Base-by-base conservation (phyloP, 2,797 vertebrate species). In the Xiphorhynchus erythropygius region DNA sequence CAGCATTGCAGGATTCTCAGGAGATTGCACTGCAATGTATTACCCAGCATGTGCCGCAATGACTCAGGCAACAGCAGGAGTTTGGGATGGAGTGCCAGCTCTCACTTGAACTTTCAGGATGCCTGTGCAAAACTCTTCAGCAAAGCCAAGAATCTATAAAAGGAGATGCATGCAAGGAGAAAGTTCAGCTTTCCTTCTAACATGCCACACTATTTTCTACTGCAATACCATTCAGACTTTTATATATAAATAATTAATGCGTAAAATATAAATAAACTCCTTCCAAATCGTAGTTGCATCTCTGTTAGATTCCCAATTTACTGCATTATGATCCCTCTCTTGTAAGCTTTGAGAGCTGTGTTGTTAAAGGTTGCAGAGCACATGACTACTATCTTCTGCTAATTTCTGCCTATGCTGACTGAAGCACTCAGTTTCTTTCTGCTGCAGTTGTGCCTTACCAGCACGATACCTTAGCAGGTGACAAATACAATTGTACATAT, bases 51-150 rank as follows among this genome's bases (percentile, higher is more conserved):
- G 91, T 91, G 85, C 92, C 10, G 63, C 95, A 95, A 10, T 96
- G 94, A 96, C 89, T 96, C 94, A 93, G 92, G 49, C 91, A 92
- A 1, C 92, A 94, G 92, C 82, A 22, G 18, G 87, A 95, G 85
- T 5, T 41, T 13, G 50, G 81, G 37, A 68, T n/a, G 52, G 44
- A 93, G 74, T 1, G 86, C 88, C 96, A 97, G 89, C 87, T 92
- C 90, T 47, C 53, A 5, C 79, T 44, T 7, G 0, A 74, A 42
- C 79, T 92, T 76, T 21, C 77, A 79, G 83, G 76, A 88, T 77
- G 94, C 73, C 89, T 86, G 18, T 39, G 70, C 71, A 84, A 53
- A 92, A 88, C 87, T 55, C 84, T 6, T 39, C 30, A 46, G 69
- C 82, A 93, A 81, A 94, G 92, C 84, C 92, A 91, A 86, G 44